phyloP scores from a whole-genome alignment of 2,113 vertebrate species.

The Zapornia atra region DNA sequence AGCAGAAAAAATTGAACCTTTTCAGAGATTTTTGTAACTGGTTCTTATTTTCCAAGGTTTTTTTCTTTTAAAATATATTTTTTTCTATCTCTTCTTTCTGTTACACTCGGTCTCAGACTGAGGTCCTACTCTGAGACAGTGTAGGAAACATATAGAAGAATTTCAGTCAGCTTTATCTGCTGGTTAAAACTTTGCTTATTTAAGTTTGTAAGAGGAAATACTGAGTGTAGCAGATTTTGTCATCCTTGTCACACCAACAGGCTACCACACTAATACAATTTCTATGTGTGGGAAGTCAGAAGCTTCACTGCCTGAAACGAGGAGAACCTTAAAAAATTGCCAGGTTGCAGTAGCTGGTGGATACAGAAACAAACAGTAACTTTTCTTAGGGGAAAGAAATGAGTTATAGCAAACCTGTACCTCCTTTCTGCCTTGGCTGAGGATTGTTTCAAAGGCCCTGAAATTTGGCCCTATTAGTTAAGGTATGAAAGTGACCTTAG shows the following conservation, averaged over 20 bases:
- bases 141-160: not conserved
- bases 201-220: not conserved
- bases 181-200: not conserved
- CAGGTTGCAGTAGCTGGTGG: not conserved
- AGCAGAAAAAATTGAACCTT: not conserved
- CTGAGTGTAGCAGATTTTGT: not conserved
- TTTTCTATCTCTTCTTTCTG: not conserved
- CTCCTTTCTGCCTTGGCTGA: not conserved
- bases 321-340: not conserved
- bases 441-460: not conserved
- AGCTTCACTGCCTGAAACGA: not conserved
- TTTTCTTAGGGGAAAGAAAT: not conserved
- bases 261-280: not conserved
- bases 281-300: not conserved
- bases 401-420: not conserved
- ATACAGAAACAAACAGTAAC: not conserved
- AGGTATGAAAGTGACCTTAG: not conserved
- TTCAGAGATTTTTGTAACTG: not conserved
- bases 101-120: not conserved
- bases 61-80: not conserved
- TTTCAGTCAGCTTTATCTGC: not conserved
- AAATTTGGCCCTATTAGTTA: not conserved
- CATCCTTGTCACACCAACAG: not conserved
- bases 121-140: not conserved
- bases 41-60: not conserved